phyloP scores from a whole-genome alignment of 2,113 vertebrate genomes.

The Hemichromis elongatus region DNA sequence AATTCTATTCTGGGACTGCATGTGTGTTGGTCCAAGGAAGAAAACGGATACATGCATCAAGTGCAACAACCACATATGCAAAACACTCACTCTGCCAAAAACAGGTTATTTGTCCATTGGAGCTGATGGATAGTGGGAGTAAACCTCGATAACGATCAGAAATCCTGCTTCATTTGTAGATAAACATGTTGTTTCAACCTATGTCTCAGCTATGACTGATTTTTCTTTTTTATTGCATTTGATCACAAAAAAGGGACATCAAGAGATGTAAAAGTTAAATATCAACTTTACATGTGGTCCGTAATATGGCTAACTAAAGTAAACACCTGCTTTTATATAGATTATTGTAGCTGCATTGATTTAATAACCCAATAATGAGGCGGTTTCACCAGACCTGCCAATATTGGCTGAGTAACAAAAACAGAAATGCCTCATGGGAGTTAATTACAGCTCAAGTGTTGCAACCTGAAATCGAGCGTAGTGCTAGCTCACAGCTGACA shows the following conservation, averaged over 20 bases:
- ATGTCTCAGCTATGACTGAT: background rate
- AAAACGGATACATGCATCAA: background rate
- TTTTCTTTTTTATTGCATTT: background rate
- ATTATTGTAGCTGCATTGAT: background rate
- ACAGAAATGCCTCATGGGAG: background rate
- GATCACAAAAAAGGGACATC: background rate
- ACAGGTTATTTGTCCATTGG: background rate
- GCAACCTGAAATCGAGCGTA: background rate
- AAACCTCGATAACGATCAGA: background rate
- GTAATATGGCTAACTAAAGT: too few species aligned
- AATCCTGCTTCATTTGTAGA: background rate
- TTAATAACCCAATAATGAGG: background rate
- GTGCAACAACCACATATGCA: background rate
- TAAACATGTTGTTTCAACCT: background rate
- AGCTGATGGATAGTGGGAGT: background rate
- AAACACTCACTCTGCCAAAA: background rate
- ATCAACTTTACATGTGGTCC: background rate
- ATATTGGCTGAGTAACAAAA: background rate
- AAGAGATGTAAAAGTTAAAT: background rate
- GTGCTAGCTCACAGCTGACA: background rate
- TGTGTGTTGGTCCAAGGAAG: accelerated
- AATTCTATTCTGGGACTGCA: background rate
- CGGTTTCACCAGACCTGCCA: background rate
- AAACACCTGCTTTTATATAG: background rate
- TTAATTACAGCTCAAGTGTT: background rate